Conservation (phyloP, 2,888 invertebrate species). For the Sarcophaga rosellei region DNA sequence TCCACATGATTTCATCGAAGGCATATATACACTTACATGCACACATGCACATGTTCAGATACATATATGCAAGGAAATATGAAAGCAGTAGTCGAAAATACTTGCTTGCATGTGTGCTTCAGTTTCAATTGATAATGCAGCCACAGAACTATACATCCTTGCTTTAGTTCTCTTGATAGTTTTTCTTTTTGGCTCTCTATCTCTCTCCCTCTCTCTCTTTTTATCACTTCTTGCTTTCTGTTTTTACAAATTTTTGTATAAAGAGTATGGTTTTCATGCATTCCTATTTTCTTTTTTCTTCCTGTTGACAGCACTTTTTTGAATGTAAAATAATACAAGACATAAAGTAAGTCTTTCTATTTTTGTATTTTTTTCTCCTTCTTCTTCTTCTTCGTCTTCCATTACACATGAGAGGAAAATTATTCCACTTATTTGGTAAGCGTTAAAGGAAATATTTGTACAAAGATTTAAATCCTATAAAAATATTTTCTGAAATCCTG, state of each 20-base stretch:
- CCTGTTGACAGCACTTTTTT: constrained; percentile 27
- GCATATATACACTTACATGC: constrained; percentile 13
- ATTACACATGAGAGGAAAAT: neutral
- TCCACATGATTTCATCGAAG: constrained; percentile 76
- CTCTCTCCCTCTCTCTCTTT: too few species aligned
- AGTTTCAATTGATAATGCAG: neutral
- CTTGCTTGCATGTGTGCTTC: neutral
- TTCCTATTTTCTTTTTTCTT: neutral
- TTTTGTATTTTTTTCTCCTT: too few species aligned
- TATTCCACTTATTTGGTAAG: neutral
- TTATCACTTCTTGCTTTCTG: too few species aligned
- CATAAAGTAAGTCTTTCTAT: neutral
- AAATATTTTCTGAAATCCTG: constrained; percentile 31
- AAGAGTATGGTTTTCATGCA: too few species aligned
- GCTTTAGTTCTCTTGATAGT: neutral
- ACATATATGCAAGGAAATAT: neutral
- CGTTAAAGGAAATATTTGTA: constrained; percentile 4
- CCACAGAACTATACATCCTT: neutral
- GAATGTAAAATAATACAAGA: constrained; percentile 38
- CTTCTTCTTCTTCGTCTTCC: neutral
- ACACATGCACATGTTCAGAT: neutral
- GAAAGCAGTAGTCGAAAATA: neutral
- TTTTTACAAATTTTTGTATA: neutral
- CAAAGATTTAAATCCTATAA: constrained; percentile 27
- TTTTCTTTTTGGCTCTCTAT: neutral